A percentile compares a stretch with the other conserved stretches of the same genome.
phyloP scores from a whole-genome alignment of 2,113 vertebrate species.

The Podarcis raffonei region DNA sequence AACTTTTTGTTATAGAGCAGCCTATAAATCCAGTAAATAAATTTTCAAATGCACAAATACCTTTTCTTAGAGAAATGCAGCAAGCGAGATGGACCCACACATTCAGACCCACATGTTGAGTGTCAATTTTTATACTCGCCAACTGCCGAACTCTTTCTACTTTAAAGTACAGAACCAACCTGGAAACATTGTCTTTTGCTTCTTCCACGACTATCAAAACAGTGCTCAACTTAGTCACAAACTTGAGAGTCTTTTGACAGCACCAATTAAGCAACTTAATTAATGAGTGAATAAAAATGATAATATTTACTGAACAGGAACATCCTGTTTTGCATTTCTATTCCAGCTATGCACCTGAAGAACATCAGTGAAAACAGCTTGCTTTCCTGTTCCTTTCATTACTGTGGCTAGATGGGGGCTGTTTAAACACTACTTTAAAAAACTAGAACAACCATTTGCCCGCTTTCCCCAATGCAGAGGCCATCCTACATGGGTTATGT shows the following conservation, averaged over 20 bases:
- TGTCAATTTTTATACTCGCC: constrained; percentile 14
- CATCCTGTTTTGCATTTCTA: constrained; percentile 84
- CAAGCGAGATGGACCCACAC: too few relatives aligned
- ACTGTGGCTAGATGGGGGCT: constrained; percentile 12
- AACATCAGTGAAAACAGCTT: constrained; percentile 52
- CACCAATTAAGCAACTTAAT: constrained; percentile 90
- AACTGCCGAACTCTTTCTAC: constrained; percentile 4
- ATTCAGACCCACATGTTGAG: not conserved
- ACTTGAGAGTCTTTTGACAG: constrained; percentile 87
- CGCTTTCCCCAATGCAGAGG: constrained; percentile 15
- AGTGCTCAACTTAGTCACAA: constrained; percentile 74
- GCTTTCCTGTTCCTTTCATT: constrained; percentile 35
- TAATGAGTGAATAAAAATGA: constrained; percentile 87
- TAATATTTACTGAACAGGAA: constrained; percentile 89
- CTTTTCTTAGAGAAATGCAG: not conserved
- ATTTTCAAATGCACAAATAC: not conserved
- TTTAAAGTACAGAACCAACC: constrained; percentile 14
- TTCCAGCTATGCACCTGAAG: constrained; percentile 81
- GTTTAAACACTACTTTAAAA: not conserved
- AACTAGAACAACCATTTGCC: not conserved
- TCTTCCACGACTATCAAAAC: constrained; percentile 70
- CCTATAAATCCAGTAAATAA: not conserved
- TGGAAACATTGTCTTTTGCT: constrained; percentile 52
- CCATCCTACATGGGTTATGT: not conserved
- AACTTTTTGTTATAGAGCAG: not conserved